Evolutionary conservation across 2,797 vertebrate genomes (phyloP), one percentile per base, ranked within the genome.

Genomic region (Petrocephalus sullivani): DNA sequence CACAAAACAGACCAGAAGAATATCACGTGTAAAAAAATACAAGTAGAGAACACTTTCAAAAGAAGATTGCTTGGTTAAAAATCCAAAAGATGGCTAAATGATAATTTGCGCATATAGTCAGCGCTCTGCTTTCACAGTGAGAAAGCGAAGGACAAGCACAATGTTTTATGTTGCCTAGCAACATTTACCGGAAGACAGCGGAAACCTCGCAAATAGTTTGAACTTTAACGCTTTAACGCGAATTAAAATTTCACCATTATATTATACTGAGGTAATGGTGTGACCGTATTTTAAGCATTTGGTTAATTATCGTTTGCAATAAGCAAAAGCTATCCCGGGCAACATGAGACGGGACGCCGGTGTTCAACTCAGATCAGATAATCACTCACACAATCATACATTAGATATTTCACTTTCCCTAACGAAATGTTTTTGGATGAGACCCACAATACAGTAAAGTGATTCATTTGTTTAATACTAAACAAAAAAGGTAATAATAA

Each of bases 141-240:
- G 10, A 75, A 75, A 75, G 33, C 71, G 0, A 16, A 46, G 6
- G 12, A 19, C 71, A 75, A 41, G 37, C 71, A 12, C 37, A 0
- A 67, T n/a, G 85, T 86, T 86, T 60, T 4, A 61, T 9, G 58
- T 86, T 64, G 41, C 85, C 58, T 61, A 86, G 85, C 85, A 61
- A 86, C 85, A 64, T 33, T 61, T 12, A 61, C 85, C 85, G 85
- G 85, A 86, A 86, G n/a, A 85, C 54, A 37, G 33, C 14, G 37
- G 41, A 46, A 75, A 9, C 61, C 23, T 67, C 23, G 23, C 61
- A 33, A 67, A 67, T 33, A 75, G 14, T 75, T 75, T 37, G 67
- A 75, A 41, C 33, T 5, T 16, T 4, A 37, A 41, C 14, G 71
- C 16, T 75, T 75, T 46, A 33, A 41, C 16, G 16, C 37, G 28